A percentile compares a stretch with the other conserved stretches of the same genome.
phyloP scores from a whole-genome alignment of 2,888 invertebrate genomes.

The Cinara cedri region DNA sequence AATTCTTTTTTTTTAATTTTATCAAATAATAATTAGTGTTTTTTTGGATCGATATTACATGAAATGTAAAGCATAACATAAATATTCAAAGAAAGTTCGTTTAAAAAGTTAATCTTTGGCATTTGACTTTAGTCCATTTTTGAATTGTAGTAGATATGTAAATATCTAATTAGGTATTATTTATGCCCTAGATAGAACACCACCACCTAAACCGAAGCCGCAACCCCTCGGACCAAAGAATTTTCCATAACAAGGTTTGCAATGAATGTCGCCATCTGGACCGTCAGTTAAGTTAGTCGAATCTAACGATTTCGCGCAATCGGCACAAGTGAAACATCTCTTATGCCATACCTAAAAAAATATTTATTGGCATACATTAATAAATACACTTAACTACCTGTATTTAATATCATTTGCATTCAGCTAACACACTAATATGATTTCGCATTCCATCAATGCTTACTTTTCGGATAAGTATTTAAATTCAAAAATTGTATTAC shows the following conservation, averaged over 20 bases:
- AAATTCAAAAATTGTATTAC: constrained; percentile 60
- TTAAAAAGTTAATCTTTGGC: constrained; percentile 28
- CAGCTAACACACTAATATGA: no score
- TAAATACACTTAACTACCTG: background rate
- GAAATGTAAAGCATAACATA: constrained; percentile 28
- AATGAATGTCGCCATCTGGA: constrained; percentile 92
- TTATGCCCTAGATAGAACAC: constrained; percentile 87
- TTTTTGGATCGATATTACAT: constrained; percentile 15
- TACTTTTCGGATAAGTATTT: constrained; percentile 5
- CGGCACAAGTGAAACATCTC: constrained; percentile 89
- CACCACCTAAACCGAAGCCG: constrained; percentile 90
- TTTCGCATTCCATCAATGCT: no score
- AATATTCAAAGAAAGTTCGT: constrained; percentile 9
- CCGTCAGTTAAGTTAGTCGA: constrained; percentile 90
- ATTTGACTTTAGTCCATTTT: constrained; percentile 10
- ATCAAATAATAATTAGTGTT: constrained; percentile 32
- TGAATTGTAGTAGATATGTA: background rate
- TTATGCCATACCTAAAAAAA: constrained; percentile 78
- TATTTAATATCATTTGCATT: no score
- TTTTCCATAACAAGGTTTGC: constrained; percentile 86
- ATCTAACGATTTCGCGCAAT: constrained; percentile 85
- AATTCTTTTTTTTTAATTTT: constrained; percentile 11
- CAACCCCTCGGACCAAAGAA: constrained; percentile 88
- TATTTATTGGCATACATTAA: no score
- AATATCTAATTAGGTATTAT: constrained; percentile 38